Evolutionary conservation across 2,888 invertebrate genomes (phyloP), one percentile per base, ranked within the genome.

Genomic region (Dryobotodes eremita): DNA sequence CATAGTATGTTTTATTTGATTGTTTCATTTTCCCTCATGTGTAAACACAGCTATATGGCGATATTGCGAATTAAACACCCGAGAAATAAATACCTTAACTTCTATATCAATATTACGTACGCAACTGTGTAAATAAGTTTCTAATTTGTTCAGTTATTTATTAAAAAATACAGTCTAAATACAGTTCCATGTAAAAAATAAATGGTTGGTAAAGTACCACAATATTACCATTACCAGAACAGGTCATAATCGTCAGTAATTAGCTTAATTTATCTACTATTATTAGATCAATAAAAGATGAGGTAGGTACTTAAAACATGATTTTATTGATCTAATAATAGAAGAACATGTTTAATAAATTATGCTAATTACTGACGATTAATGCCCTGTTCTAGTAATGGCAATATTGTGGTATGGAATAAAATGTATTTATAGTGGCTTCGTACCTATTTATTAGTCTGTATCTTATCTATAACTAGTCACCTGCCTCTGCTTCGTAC

Each of bases 301-400:
- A n/a, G n/a, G 5, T 36, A 36, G 36, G 5, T 31, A 31, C 20
- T 1, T 13, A 26, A n/a, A 3, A 36, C 36, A 5, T 36, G 36
- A 36, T 62, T 46, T 15, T 42, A 10, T n/a, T 50, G 26, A 20
- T 77, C 5, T 62, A 26, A 26, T 26, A 48, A 62, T 68, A 66
- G 50, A 36, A 77, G 17, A 78, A 68, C 31, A 42, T 0, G 8
- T 42, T 4, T 48, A 48, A 77, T 69, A 55, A 69, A 64, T 77
- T 26, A 48, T 53, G 1, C 17, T 48, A 70, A 42, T 42, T 74
- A 31, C 4, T 11, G 8, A 23, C 3, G 36, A 50, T 13, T 42
- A 7, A 46, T 23, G n/a, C n/a, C 50, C 26, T 26, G 15, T 59
- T 50, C 10, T 42, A 23, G 6, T 46, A 31, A 15, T 48, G 17